Conservation (phyloP, 2,888 invertebrate species). For the Eilema griseolum region DNA sequence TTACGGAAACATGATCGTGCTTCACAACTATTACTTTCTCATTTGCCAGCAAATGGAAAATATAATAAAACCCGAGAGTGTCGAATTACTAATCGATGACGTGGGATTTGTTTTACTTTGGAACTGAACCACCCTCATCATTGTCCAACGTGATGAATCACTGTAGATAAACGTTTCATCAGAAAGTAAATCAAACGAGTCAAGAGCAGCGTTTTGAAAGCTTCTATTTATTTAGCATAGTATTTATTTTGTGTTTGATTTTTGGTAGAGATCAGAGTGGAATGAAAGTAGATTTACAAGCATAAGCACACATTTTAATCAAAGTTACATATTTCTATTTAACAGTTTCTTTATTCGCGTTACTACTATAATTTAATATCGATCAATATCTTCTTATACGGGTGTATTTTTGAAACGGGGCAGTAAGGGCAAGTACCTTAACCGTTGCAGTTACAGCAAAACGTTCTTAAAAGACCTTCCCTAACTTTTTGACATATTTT, state of each 20-base stretch:
- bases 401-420: too few relatives aligned
- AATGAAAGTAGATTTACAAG: neutral
- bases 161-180: slow-evolving; percentile 78
- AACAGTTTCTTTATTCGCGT: too few relatives aligned
- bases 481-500: too few relatives aligned
- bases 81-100: slow-evolving; percentile 82
- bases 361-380: too few relatives aligned
- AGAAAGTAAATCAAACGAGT: slow-evolving; percentile 76
- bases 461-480: too few relatives aligned
- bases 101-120: slow-evolving; percentile 77
- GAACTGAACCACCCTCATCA: slow-evolving; percentile 77
- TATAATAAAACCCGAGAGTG: slow-evolving; percentile 65
- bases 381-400: too few relatives aligned
- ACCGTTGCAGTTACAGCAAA: too few relatives aligned
- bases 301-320: neutral
- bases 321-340: neutral
- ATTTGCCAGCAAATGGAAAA: slow-evolving; percentile 58
- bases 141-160: slow-evolving; percentile 81
- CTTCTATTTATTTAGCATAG: slow-evolving; percentile 71
- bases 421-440: too few relatives aligned
- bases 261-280: neutral
- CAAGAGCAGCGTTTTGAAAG: slow-evolving; percentile 66
- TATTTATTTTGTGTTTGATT: slow-evolving; percentile 59
- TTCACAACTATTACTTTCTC: slow-evolving; percentile 46
- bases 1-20: slow-evolving; percentile 48